Conservation (phyloP, 2,113 vertebrate species). For the Megaceryle maxima region DNA sequence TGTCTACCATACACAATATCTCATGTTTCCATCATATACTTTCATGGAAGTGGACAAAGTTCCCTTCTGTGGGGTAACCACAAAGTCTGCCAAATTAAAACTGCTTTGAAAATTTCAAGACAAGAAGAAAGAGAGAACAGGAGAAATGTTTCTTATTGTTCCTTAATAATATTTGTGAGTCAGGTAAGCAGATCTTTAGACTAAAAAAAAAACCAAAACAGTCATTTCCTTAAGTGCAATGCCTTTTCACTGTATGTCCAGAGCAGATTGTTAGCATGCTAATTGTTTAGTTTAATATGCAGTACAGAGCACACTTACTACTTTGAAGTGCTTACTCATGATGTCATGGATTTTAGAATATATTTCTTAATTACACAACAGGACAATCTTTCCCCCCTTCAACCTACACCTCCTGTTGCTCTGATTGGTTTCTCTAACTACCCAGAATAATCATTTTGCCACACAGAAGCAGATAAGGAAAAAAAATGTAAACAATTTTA, state of each 20-base stretch:
- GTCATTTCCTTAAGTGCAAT: background rate
- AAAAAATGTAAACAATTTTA: slow-evolving; percentile 53
- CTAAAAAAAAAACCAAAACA: background rate
- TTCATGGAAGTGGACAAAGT: background rate
- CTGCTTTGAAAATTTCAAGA: background rate
- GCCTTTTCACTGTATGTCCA: background rate
- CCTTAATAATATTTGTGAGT: slow-evolving; percentile 33
- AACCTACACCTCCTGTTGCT: slow-evolving; percentile 6
- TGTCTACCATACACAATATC: background rate
- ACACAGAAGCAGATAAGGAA: slow-evolving; percentile 23
- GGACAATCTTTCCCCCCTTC: background rate
- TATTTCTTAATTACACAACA: slow-evolving; percentile 69
- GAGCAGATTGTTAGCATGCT: slow-evolving; percentile 40
- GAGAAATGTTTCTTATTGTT: background rate
- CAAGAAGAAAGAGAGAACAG: background rate
- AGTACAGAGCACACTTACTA: slow-evolving; percentile 28
- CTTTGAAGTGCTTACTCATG: slow-evolving; percentile 63
- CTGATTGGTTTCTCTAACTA: slow-evolving; percentile 57
- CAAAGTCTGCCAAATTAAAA: background rate
- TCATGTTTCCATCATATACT: background rate
- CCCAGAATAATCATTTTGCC: slow-evolving; percentile 66
- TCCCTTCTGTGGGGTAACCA: background rate
- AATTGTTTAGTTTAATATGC: slow-evolving; percentile 54
- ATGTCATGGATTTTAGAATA: slow-evolving; percentile 44
- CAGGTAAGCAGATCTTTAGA: slow-evolving; percentile 22